Evolutionary conservation across 1,140 invertebrate species (phyloP), one percentile per base, ranked within the genome.

Genomic region (Trichonephila clavipes): DNA sequence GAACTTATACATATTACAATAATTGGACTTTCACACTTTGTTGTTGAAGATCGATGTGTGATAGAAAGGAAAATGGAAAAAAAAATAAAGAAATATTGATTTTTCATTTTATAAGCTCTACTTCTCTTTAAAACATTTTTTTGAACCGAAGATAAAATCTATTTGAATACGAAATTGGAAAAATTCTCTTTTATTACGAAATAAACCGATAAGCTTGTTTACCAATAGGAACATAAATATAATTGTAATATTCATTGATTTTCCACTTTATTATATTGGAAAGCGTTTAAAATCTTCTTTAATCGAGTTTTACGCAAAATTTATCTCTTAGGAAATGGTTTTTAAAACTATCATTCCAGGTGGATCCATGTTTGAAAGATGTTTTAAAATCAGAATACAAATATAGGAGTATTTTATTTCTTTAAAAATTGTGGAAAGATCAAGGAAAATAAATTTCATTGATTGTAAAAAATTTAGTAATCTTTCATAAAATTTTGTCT

Each of bases 1-100:
- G 89, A 90, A 90, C 77, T 72, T 61, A 90, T 90, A 90, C 89
- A 40, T 90, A 90, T 82, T 82, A 82, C 77, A 82, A 82, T 90
- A 90, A 90, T 90, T 90, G 89, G 51, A 82, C 66, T 82, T 90
- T 82, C 89, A 61, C 77, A 82, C 51, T 81, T 62, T 59, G 86
- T 51, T 90, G 19, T 61, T 34, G 24, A 77, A 58, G 88, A 89
- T 89, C 69, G 88, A 89, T 89, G 62, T 14, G 51, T 77, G 72
- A 77, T 89, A 44, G 34, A 85, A 85, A 18, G 51, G 3, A 61
- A 28, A 24, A 81, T 44, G 28, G 40, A 81, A 81, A 81, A 81
- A 81, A 81, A 81, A 81, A 81, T 81, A 34, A 24, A 85, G 58
- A 77, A 40, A 18, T 61, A 85, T 85, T 59, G 83, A 85, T 88